Conservation (phyloP, 2,113 vertebrate genomes). For the Chloroceryle aenea region DNA sequence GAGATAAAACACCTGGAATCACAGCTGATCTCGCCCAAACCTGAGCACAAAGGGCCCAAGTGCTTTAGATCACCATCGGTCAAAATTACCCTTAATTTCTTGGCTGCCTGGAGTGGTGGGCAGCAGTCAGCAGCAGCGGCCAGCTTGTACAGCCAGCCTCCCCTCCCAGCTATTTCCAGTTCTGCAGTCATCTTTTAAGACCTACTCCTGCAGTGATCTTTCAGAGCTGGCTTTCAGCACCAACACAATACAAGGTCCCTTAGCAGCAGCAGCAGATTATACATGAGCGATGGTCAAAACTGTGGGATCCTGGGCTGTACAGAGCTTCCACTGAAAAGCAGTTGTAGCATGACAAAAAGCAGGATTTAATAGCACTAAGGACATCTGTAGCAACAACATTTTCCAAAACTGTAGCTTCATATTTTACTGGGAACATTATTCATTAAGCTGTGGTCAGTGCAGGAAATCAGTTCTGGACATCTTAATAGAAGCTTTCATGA, state of each 20-base stretch:
- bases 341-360: not conserved
- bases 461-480: not conserved
- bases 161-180: not conserved
- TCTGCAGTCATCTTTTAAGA: not conserved
- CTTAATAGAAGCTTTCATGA: not conserved
- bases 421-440: not conserved
- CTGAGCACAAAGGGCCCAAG: accelerated
- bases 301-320: not conserved
- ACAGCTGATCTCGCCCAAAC: not conserved
- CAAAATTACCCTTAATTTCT: not conserved
- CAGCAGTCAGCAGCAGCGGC: not conserved
- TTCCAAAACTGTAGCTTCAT: not conserved
- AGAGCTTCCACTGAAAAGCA: not conserved
- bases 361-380: not conserved
- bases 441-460: not conserved
- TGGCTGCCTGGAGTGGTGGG: not conserved
- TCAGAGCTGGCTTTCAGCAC: not conserved
- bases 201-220: not conserved
- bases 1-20: not conserved
- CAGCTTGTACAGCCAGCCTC: not conserved
- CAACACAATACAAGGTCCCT: not conserved
- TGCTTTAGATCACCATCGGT: not conserved
- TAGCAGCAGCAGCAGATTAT: not conserved
- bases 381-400: not conserved
- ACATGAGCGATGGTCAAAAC: not conserved